Evolutionary conservation across 2,888 invertebrate genomes (phyloP), one percentile per base, ranked within the genome.

Genomic region (Himalopsyche kuldschensis): DNA sequence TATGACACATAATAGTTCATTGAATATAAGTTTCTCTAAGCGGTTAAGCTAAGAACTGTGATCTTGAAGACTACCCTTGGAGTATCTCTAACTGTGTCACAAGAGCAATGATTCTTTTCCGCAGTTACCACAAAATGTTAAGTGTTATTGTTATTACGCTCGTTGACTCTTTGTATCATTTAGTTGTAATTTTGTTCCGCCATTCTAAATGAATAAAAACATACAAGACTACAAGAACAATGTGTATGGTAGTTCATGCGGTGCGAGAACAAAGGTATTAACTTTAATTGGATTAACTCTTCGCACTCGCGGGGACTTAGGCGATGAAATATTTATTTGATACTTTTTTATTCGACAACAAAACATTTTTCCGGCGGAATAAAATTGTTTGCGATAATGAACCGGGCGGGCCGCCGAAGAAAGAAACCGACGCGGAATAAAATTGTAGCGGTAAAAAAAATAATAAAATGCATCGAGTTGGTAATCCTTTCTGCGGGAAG

Each of bases 201-300:
- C 55, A 20, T 55, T 20, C 24, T 5, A 55, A 48, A 55, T 24
- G 55, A 55, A 55, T 8, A 55, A 24, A 55, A 24, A 55, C 20
- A 55, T 20, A 20, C 55, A 27, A n/a, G 6, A 75, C 31, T 75
- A 27, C 32, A 24, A 1, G 17, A 75, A 75, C 75, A 30, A 75
- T 32, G 27, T 75, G 17, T 75, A 75, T 3, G 75, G 10, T 55
- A 31, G n/a, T 75, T 75, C 75, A 75, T 75, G 75, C 32, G 55
- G 75, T 75, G 27, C 20, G 30, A 75, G 78, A 82, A 82, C 35
- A 78, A 82, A 48, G 31, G 41, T 48, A 55, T 63, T 24, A 63
- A 32, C 77, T 30, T 41, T 84, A 82, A 84, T 82, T 75, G 82
- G 69, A 79, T 84, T 80, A 84, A 55, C 78, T 78, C 75, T 81